Evolutionary conservation across 2,113 vertebrate species (phyloP).

Genomic region (Cathartes aura): DNA sequence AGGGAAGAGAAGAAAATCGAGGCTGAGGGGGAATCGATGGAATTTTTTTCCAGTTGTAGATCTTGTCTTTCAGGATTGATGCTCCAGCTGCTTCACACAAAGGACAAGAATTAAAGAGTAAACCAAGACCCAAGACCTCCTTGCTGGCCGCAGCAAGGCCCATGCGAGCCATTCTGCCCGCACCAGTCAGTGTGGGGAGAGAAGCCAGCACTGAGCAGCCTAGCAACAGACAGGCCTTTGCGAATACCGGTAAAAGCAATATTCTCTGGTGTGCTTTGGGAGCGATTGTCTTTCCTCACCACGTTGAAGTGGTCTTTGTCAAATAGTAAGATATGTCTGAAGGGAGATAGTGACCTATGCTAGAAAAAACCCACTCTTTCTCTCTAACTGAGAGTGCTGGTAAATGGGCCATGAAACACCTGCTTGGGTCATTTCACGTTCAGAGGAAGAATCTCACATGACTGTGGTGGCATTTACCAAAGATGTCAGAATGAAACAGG

Average conservation of each 20-base stretch:
- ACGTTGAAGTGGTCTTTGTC: neutral
- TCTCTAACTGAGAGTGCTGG: neutral
- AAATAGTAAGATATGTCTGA: neutral
- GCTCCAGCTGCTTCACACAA: conserved; percentile 55
- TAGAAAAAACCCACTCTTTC: neutral
- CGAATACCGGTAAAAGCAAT: conserved; percentile 68
- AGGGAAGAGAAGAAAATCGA: neutral
- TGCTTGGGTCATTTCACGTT: neutral
- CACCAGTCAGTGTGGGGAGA: conserved; percentile 78
- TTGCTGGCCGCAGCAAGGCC: conserved; percentile 83
- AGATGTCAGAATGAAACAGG: neutral
- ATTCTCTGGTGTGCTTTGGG: neutral
- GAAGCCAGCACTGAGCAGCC: conserved; percentile 54
- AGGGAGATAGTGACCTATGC: neutral
- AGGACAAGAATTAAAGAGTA: conserved; percentile 72
- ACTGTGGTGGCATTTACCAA: neutral
- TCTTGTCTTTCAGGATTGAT: conserved; percentile 70
- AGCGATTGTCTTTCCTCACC: neutral
- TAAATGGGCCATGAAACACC: neutral
- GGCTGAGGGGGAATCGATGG: neutral
- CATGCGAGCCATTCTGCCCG: conserved; percentile 91
- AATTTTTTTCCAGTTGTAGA: neutral
- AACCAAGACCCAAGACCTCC: conserved; percentile 73
- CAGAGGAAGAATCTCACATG: neutral
- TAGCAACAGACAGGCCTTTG: conserved; percentile 65